A percentile compares a stretch with the other conserved stretches of the same genome.
Conservation (phyloP, 2,888 invertebrate species). For the Acrobeloides nanus region DNA sequence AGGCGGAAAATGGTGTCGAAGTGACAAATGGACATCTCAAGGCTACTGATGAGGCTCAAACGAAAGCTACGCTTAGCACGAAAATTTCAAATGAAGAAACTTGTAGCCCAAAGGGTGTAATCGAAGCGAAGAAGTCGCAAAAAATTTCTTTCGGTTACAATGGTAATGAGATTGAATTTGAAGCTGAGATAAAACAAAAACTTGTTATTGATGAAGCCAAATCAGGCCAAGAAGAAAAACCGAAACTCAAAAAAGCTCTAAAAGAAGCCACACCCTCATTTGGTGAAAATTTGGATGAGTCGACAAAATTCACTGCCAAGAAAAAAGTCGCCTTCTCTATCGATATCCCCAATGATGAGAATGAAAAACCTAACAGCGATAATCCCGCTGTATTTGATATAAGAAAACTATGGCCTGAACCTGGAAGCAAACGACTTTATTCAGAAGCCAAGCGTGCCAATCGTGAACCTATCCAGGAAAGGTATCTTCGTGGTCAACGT, state of each 20-base stretch:
- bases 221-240: not conserved
- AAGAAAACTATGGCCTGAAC: no score
- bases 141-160: not conserved
- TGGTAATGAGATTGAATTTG: not conserved
- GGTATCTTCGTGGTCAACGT: no score
- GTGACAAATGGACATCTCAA: no score
- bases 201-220: not conserved
- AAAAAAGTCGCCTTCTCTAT: constrained; percentile 5
- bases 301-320: no score
- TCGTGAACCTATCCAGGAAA: no score
- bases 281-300: no score
- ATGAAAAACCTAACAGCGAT: not conserved
- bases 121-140: constrained; percentile 1
- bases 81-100: not conserved
- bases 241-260: constrained; percentile 2
- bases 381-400: no score
- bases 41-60: not conserved
- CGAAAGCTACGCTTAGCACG: not conserved
- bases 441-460: no score
- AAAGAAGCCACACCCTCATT: no score
- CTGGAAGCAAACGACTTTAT: no score
- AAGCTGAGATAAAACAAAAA: not conserved
- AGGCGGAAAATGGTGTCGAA: constrained; percentile 6
- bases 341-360: not conserved
- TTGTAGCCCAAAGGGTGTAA: no score